Percentiles rank a stretch among this genome's conserved stretches.
Conservation (phyloP, 2,797 vertebrate species). For the Pterois miles region DNA sequence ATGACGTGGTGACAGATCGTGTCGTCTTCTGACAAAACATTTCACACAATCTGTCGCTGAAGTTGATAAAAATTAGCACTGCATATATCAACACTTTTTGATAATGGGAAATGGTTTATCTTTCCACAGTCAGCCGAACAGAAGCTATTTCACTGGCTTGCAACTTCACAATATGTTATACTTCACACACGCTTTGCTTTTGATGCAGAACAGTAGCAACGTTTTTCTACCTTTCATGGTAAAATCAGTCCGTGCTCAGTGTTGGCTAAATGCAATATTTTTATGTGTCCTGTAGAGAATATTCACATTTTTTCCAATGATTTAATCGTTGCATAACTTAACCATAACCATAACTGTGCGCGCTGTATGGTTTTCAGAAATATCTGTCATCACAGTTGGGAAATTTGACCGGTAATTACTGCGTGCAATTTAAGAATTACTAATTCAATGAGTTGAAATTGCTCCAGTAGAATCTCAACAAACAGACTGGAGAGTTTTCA, state of each 20-base stretch:
- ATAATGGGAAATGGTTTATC: background rate
- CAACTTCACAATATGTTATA: background rate
- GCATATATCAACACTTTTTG: constrained; percentile 8
- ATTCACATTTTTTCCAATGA: constrained; percentile 48
- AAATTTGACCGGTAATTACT: constrained; percentile 59
- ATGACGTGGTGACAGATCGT: background rate
- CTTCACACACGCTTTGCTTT: background rate
- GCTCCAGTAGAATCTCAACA: constrained; percentile 57
- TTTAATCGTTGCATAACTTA: constrained; percentile 49
- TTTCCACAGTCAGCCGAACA: background rate
- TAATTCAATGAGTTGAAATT: constrained; percentile 53
- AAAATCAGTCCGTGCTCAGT: constrained; percentile 22
- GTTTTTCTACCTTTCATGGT: constrained; percentile 18
- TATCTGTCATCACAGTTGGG: constrained; percentile 55
- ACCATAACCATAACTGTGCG: constrained; percentile 47
- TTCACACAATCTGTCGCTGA: constrained; percentile 11
- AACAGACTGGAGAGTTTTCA: constrained; percentile 31
- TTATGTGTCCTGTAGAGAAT: constrained; percentile 17
- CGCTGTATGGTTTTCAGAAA: constrained; percentile 50
- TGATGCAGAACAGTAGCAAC: constrained; percentile 4
- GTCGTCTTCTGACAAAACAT: constrained; percentile 19
- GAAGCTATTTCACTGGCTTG: no score
- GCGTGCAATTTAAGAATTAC: constrained; percentile 57
- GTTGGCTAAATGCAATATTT: constrained; percentile 25
- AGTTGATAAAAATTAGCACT: background rate